A percentile compares a stretch with the other conserved stretches of the same genome.
These are phyloP conservation scores for Pinna nobilis DNA, from an alignment of 1,140 invertebrate species.

Conservation along the genomic window DNA sequence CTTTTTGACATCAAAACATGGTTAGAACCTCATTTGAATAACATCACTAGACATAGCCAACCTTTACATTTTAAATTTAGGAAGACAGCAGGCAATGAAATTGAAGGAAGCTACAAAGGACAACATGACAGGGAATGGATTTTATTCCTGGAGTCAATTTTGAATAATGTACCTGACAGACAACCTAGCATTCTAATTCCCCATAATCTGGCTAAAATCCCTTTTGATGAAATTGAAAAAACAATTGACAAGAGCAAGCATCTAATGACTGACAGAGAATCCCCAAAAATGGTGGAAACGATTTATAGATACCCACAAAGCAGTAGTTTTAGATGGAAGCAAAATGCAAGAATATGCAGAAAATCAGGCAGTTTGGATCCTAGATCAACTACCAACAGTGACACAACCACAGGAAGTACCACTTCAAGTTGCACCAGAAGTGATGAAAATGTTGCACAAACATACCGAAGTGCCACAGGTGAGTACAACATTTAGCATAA, in stretches of 20 bases:
- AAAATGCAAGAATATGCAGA: background rate
- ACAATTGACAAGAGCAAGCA: background rate
- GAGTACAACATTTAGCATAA: too few species aligned
- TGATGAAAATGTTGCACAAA: too few species aligned
- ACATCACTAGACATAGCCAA: conserved; percentile 13
- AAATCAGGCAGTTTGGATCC: background rate
- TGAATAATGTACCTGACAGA: background rate
- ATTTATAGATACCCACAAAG: background rate
- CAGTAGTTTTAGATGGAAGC: background rate
- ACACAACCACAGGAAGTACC: too few species aligned
- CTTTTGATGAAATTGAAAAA: background rate
- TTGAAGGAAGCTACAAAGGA: conserved; percentile 23
- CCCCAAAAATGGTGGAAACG: conserved; percentile 4
- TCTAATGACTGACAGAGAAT: conserved; percentile 2
- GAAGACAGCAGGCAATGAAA: background rate
- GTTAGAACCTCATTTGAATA: conserved; percentile 21
- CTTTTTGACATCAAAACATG: conserved; percentile 33
- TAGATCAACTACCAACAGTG: background rate
- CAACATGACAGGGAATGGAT: background rate
- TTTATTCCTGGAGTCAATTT: background rate
- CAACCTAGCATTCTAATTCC: background rate
- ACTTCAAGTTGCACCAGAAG: too few species aligned
- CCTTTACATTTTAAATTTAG: conserved; percentile 34
- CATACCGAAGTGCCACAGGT: too few species aligned
- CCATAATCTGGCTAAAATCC: background rate